Evolutionary conservation across 1,140 invertebrate species (phyloP).

Genomic region (Pachypeltis micranthus): DNA sequence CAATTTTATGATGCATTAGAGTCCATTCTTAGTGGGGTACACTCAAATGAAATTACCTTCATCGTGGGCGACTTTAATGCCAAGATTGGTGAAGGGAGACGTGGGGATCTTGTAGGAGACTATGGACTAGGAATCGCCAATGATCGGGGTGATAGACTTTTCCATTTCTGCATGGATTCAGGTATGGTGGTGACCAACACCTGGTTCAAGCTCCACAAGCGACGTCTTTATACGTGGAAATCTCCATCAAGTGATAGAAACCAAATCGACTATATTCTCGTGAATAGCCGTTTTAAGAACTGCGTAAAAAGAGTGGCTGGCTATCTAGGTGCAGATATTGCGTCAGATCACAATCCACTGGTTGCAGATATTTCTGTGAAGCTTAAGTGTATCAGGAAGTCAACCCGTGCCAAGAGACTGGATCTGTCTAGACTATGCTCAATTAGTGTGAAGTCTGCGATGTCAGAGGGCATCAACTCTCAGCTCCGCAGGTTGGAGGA

Average conservation of each 20-base stretch:
- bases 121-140: slow-evolving; percentile 12
- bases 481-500: neutral
- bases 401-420: neutral
- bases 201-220: neutral
- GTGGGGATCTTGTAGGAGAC: slow-evolving; percentile 6
- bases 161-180: slow-evolving; percentile 14
- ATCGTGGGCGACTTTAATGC: slow-evolving; percentile 16
- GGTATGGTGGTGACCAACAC: neutral
- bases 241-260: neutral
- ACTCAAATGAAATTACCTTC: slow-evolving; percentile 9
- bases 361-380: neutral
- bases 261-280: neutral
- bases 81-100: slow-evolving; percentile 7
- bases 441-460: neutral
- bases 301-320: no score
- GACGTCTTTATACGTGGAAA: neutral
- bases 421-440: no score
- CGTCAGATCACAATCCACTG: neutral
- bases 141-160: slow-evolving; percentile 11
- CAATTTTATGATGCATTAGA: slow-evolving; percentile 17
- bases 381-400: neutral
- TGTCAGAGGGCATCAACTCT: neutral
- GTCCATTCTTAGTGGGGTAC: neutral
- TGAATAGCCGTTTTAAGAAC: neutral
- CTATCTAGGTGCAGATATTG: neutral